These are phyloP conservation scores for Chirona hameri DNA, from an alignment of 2,888 invertebrate genomes.

Conservation along the genomic window DNA sequence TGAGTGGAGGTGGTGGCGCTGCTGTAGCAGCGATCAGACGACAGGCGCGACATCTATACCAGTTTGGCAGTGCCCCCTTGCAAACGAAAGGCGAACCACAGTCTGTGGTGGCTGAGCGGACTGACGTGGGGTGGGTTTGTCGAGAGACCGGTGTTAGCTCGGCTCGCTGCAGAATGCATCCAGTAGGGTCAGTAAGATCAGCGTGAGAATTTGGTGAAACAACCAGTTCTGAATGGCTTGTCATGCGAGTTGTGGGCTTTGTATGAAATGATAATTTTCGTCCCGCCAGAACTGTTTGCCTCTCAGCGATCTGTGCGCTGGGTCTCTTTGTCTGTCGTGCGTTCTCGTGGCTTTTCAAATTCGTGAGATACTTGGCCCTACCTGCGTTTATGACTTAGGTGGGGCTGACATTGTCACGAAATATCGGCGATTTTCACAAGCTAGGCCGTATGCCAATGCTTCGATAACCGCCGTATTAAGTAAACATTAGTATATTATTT, in stretches of 20 bases:
- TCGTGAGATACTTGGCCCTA: conserved; percentile 22
- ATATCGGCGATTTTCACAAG: background rate
- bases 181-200: background rate
- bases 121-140: background rate
- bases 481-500: background rate
- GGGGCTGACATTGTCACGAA: conserved; percentile 1
- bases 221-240: background rate
- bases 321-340: background rate
- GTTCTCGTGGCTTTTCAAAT: background rate
- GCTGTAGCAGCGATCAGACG: conserved; percentile 1
- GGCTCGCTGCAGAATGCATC: background rate
- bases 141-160: background rate
- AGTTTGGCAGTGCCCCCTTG: conserved; percentile 33
- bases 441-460: too few species aligned
- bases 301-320: too few species aligned
- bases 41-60: conserved; percentile 34
- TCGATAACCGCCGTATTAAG: background rate
- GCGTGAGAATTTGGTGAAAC: background rate
- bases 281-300: too few species aligned
- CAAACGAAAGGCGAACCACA: conserved; percentile 35
- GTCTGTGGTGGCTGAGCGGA: background rate
- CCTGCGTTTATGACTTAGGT: background rate
- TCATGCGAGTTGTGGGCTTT: background rate
- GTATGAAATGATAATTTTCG: too few species aligned
- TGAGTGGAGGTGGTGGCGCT: background rate